A percentile compares a stretch with the other conserved stretches of the same genome.
phyloP scores from a whole-genome alignment of 2,888 invertebrate species.

The Melanophora roralis region DNA sequence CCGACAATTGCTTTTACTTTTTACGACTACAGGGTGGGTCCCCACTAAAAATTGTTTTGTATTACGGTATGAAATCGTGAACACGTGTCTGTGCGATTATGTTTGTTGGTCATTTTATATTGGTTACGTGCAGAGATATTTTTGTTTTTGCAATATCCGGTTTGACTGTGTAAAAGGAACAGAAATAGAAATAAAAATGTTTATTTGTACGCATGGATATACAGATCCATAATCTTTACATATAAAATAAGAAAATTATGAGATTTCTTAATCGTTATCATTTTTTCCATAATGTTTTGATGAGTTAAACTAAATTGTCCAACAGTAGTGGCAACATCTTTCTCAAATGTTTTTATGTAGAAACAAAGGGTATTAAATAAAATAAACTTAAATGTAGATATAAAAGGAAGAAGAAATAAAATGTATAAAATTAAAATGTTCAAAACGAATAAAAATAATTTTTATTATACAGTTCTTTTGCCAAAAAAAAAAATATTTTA shows the following conservation, averaged over 20 bases:
- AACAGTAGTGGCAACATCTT: neutral
- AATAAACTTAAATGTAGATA: neutral
- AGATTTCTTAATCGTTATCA: slow-evolving; percentile 1
- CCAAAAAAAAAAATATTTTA: no score
- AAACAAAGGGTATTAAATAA: neutral
- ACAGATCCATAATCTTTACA: neutral
- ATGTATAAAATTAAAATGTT: neutral
- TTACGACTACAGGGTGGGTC: no score
- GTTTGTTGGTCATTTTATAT: neutral
- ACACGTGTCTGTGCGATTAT: neutral
- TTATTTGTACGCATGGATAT: neutral
- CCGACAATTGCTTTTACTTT: no score
- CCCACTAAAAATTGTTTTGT: no score
- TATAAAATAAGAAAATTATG: neutral
- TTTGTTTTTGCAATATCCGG: neutral
- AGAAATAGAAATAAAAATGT: neutral
- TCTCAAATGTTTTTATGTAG: neutral
- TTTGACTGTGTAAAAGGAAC: neutral
- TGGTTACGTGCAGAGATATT: slow-evolving; percentile 12
- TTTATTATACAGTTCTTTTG: no score
- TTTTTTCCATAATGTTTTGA: neutral
- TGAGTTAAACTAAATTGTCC: neutral
- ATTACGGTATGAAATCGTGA: neutral
- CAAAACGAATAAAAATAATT: no score
- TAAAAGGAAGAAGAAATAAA: neutral